phyloP scores from a whole-genome alignment of 2,113 vertebrate species.

The Vulpes ferrilata region DNA sequence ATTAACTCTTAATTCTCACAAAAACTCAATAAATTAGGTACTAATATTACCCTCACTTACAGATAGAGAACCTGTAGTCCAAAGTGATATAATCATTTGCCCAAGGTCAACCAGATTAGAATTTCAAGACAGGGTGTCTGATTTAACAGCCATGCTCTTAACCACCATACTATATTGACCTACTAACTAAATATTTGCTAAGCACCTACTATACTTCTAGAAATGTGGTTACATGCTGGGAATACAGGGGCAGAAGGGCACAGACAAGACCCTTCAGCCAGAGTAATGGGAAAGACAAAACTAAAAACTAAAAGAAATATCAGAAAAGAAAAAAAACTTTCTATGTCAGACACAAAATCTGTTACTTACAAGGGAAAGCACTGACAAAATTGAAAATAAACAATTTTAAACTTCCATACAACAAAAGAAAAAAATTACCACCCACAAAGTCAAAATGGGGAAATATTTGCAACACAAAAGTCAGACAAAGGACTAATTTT shows the following conservation, averaged over 20 bases:
- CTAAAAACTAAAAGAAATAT: neutral
- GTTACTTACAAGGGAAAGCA: neutral
- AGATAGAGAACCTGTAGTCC: neutral
- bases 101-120: neutral
- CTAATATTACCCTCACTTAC: neutral
- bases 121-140: neutral
- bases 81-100: neutral
- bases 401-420: neutral
- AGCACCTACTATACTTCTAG: neutral
- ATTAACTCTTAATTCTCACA: conserved; percentile 36
- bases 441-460: conserved; percentile 1
- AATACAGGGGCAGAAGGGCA: neutral
- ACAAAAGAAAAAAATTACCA: neutral
- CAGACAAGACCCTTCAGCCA: neutral
- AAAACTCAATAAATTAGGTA: neutral
- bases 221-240: neutral
- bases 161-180: neutral
- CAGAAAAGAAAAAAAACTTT: neutral
- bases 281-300: neutral
- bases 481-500: conserved; percentile 45
- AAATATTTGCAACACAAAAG: neutral
- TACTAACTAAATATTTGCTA: neutral
- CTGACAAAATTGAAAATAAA: neutral
- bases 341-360: neutral
- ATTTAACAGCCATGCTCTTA: neutral